Evolutionary conservation across 2,113 vertebrate species (phyloP).

Genomic region (Acinonyx jubatus): DNA sequence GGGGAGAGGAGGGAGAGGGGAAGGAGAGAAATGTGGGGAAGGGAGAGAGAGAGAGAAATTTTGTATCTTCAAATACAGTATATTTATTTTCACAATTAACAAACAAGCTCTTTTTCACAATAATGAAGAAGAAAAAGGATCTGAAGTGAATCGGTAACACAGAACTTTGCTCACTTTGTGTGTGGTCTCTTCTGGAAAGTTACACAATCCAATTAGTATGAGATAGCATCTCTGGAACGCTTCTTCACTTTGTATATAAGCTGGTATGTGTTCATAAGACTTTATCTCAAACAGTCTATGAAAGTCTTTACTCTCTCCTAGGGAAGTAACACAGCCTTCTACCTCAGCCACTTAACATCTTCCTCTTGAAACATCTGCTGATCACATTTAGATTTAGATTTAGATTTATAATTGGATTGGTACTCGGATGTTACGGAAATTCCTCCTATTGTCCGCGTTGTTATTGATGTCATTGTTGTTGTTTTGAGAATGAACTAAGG

Average conservation of each 20-base stretch:
- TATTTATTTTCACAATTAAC: neutral
- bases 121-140: slow-evolving; percentile 8
- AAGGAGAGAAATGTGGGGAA: too few relatives aligned
- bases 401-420: neutral
- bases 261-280: neutral
- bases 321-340: neutral
- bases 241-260: neutral
- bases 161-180: neutral
- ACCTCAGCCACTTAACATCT: neutral
- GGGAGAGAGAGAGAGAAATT: neutral
- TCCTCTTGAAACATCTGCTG: neutral
- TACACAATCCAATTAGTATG: neutral
- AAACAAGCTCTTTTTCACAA: neutral
- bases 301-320: neutral
- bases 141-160: neutral
- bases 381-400: neutral
- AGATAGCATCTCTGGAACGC: neutral
- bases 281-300: neutral
- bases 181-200: neutral
- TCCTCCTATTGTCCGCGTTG: neutral
- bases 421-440: neutral
- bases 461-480: neutral
- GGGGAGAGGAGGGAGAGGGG: neutral
- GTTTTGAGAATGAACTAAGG: neutral
- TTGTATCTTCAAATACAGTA: neutral